Base-by-base conservation (phyloP, 2,888 invertebrate species). In the Opisthograptis luteolata region DNA sequence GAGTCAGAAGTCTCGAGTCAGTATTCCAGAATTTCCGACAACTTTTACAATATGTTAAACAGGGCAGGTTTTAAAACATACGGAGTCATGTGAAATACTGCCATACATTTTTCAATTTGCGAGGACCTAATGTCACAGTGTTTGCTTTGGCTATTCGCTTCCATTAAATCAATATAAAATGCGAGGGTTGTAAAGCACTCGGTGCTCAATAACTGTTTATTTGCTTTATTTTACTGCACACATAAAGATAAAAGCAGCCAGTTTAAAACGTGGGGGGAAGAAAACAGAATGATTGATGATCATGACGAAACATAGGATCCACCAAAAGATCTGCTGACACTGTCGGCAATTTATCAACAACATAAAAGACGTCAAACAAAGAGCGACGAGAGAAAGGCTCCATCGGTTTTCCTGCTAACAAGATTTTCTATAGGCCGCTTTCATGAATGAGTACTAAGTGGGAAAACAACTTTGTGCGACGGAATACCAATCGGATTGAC, bases 1-100 rank as follows among this genome's bases (percentile, higher is more conserved):
- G 58, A 64, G 66, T 53, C 64, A 58, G 65, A 66, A n/a, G n/a
- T n/a, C n/a, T n/a, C n/a, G 57, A 64, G 58, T 52, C 56, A n/a
- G 64, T 55, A 65, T 58, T 56, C 61, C 62, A 65, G 65, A 67
- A 66, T 65, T 69, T 64, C 62, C 59, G 35, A 47, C 52, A 62
- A 57, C 52, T 37, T 57, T 50, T 43, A 49, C 37, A n/a, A n/a
- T 17, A 37, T 31, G 41, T 32, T 17, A 46, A 37, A 20, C 30
- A 28, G 37, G 41, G 30, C 51, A 43, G 31, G 5, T 19, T 34
- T 3, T 24, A 31, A 27, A 39, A 27, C 39, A 40, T 9, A 27
- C 20, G 19, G 14, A 32, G 12, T 24, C 27, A 34, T 19, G 31
- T 40, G 25, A 39, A 39, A 32, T 14, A 28, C 28, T 15, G 19